A percentile compares a stretch with the other conserved stretches of the same genome.
Conservation (phyloP, 2,888 invertebrate species). For the Brachyopa scutellaris region DNA sequence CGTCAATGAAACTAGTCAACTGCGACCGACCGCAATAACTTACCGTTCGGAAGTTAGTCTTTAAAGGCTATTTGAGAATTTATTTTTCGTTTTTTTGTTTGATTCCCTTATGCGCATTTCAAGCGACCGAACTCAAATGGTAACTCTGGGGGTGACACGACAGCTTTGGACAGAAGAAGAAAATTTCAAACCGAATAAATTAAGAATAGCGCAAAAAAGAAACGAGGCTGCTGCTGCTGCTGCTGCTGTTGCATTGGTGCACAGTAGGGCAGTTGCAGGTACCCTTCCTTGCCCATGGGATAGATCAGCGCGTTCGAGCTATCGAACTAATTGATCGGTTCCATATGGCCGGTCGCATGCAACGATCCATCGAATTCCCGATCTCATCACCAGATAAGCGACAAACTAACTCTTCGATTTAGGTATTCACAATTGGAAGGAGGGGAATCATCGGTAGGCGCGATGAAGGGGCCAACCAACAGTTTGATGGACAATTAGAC, state of each 20-base stretch:
- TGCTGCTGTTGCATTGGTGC: conserved; percentile 16
- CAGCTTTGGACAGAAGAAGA: conserved; percentile 48
- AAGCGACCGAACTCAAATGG: conserved; percentile 1
- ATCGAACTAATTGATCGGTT: conserved; percentile 82
- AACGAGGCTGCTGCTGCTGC: neutral
- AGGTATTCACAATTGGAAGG: conserved; percentile 60
- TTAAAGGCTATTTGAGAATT: conserved; percentile 63
- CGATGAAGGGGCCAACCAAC: conserved; percentile 34
- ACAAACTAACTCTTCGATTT: conserved; percentile 69
- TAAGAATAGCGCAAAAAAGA: conserved; percentile 37
- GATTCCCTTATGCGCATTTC: neutral
- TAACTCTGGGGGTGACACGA: conserved; percentile 35
- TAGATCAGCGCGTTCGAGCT: conserved; percentile 57
- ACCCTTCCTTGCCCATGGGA: conserved; percentile 29
- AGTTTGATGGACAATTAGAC: conserved; percentile 30
- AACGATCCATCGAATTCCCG: conserved; percentile 72
- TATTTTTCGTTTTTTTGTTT: neutral
- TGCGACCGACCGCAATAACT: conserved; percentile 72
- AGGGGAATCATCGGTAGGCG: conserved; percentile 21
- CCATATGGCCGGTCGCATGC: conserved; percentile 80
- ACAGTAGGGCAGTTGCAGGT: conserved; percentile 55
- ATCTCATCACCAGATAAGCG: conserved; percentile 71
- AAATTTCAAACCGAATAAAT: conserved; percentile 62
- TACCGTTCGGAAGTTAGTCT: conserved; percentile 66
- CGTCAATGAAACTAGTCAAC: conserved; percentile 71